phyloP scores from a whole-genome alignment of 2,888 invertebrate species.

The Dermolepida albohirtum region DNA sequence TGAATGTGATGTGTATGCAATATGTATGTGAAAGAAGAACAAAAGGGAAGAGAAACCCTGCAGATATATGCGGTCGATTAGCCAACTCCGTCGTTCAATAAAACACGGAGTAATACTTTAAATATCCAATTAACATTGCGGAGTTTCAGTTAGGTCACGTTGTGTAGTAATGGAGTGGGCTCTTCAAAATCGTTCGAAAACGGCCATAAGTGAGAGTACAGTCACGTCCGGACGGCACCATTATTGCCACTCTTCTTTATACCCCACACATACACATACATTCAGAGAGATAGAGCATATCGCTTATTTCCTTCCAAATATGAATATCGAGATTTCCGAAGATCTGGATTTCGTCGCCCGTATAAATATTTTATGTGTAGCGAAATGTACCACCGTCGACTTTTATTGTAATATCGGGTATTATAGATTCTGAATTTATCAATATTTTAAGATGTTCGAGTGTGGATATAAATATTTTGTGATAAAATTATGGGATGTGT shows the following conservation, averaged over 20 bases:
- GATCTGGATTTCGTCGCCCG: constrained; percentile 21
- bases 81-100: constrained; percentile 3
- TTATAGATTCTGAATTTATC: constrained; percentile 27
- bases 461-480: too few relatives aligned
- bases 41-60: not conserved
- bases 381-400: constrained; percentile 4
- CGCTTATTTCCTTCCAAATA: constrained; percentile 28
- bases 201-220: constrained; percentile 17
- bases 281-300: too few relatives aligned
- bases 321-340: constrained; percentile 23
- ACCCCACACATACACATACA: constrained; percentile 12
- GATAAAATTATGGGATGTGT: too few relatives aligned
- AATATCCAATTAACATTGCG: constrained; percentile 15
- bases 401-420: constrained; percentile 23
- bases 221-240: constrained; percentile 21
- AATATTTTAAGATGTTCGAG: not conserved
- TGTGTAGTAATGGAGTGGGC: constrained; percentile 21
- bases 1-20: too few relatives aligned
- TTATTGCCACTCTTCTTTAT: constrained; percentile 3
- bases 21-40: too few relatives aligned
- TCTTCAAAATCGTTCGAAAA: constrained; percentile 3
- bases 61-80: constrained; percentile 2
- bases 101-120: constrained; percentile 16
- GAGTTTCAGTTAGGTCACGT: constrained; percentile 23
- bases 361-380: constrained; percentile 32